Percentiles rank a stretch among this genome's conserved stretches.
Evolutionary conservation across 2,113 vertebrate species (phyloP).

Genomic region (Pteruthius melanotis): DNA sequence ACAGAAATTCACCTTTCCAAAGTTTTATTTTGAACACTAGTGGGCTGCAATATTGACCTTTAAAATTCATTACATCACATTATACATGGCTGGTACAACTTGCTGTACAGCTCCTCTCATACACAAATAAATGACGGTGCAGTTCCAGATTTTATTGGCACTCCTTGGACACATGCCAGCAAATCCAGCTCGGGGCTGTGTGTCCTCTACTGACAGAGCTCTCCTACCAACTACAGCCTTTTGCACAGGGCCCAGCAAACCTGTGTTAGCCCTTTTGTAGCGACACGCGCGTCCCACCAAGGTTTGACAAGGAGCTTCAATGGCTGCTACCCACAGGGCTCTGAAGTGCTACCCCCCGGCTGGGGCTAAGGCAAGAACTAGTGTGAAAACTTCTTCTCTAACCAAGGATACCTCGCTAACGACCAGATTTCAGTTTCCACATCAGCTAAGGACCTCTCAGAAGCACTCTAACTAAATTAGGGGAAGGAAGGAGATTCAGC

Average conservation of each 20-base stretch:
- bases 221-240: not conserved
- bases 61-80: not conserved
- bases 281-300: rapidly evolving
- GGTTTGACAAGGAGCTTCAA: not conserved
- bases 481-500: not conserved
- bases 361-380: not conserved
- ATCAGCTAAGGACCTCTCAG: not conserved
- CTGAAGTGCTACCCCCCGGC: not conserved
- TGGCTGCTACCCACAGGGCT: not conserved
- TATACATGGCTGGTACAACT: not conserved
- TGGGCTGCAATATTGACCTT: not conserved
- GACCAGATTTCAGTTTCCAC: not conserved
- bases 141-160: not conserved
- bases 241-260: not conserved
- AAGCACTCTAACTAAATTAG: not conserved
- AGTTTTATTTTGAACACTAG: not conserved
- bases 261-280: not conserved
- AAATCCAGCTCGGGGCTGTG: not conserved
- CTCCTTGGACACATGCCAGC: not conserved
- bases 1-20: not conserved
- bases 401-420: rapidly evolving
- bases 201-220: not conserved
- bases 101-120: not conserved
- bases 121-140: not conserved
- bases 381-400: not conserved